A percentile compares a stretch with the other conserved stretches of the same genome.
These are phyloP conservation scores for Metopolophium dirhodum DNA, from an alignment of 1,140 invertebrate species.

Conservation along the genomic window DNA sequence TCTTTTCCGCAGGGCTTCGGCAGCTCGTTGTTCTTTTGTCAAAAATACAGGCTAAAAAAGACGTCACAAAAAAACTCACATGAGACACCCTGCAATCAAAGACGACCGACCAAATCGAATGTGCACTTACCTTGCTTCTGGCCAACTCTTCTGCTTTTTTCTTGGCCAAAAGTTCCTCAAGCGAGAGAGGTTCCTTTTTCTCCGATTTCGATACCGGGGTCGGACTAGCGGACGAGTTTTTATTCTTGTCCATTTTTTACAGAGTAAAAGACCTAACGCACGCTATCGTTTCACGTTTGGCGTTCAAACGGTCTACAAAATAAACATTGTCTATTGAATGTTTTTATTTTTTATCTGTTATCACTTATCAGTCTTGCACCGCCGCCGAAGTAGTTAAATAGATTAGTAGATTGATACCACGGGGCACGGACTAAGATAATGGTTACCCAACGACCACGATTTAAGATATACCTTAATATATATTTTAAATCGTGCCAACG, in stretches of 20 bases:
- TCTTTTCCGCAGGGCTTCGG: constrained; percentile 84
- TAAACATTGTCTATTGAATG: not conserved
- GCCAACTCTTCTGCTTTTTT: constrained; percentile 96
- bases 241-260: constrained; percentile 38
- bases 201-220: constrained; percentile 48
- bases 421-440: no score
- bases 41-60: constrained; percentile 86
- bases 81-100: not conserved
- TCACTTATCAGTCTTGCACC: not conserved
- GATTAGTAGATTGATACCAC: no score
- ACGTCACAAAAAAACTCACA: not conserved
- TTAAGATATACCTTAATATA: no score
- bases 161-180: constrained; percentile 95
- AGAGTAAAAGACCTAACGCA: not conserved
- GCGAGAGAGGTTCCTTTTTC: constrained; percentile 89
- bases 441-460: no score
- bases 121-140: constrained; percentile 73
- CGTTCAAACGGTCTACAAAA: not conserved
- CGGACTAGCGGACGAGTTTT: not conserved
- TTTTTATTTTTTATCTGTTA: not conserved
- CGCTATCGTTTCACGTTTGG: not conserved
- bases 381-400: no score
- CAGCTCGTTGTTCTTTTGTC: constrained; percentile 92
- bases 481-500: no score
- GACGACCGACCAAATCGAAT: no score